Evolutionary conservation across 1,140 invertebrate species (phyloP).

Genomic region (Cardiocondyla obscurior): DNA sequence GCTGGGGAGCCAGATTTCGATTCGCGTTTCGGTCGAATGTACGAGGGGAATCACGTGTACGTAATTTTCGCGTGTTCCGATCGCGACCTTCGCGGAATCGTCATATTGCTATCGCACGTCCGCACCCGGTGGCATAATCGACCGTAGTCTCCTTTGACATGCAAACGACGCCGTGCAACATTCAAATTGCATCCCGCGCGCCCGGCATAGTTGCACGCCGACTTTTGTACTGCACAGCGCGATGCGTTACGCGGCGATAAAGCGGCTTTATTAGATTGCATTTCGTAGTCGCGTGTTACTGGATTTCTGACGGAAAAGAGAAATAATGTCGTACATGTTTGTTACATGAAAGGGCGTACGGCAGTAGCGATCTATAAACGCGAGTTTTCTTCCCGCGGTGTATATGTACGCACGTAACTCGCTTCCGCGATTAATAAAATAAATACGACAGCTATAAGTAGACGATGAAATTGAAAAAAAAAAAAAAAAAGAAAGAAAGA

Average conservation of each 20-base stretch:
- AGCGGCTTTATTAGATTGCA: conserved; percentile 29
- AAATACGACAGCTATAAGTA: neutral
- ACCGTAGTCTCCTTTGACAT: conserved; percentile 38
- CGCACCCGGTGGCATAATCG: conserved; percentile 35
- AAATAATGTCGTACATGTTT: neutral
- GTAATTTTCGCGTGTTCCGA: conserved; percentile 43
- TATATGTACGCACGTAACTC: neutral
- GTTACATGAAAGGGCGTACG: neutral
- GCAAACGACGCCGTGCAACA: conserved; percentile 28
- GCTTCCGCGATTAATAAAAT: neutral
- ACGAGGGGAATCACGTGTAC: conserved; percentile 27
- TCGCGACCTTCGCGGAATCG: conserved; percentile 14
- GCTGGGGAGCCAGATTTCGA: neutral
- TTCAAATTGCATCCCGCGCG: conserved; percentile 39
- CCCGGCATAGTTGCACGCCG: conserved; percentile 13
- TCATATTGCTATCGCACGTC: conserved; percentile 25
- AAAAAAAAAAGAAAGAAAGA: no score
- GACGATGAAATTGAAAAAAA: neutral
- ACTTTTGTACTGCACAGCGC: conserved; percentile 9
- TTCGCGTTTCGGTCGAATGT: neutral
- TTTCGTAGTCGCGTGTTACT: conserved; percentile 4
- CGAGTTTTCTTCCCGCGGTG: neutral
- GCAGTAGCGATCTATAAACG: neutral
- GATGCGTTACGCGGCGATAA: conserved; percentile 38
- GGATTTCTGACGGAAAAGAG: neutral